phyloP scores from a whole-genome alignment of 2,888 invertebrate species.

The Siphlonurus alternatus region DNA sequence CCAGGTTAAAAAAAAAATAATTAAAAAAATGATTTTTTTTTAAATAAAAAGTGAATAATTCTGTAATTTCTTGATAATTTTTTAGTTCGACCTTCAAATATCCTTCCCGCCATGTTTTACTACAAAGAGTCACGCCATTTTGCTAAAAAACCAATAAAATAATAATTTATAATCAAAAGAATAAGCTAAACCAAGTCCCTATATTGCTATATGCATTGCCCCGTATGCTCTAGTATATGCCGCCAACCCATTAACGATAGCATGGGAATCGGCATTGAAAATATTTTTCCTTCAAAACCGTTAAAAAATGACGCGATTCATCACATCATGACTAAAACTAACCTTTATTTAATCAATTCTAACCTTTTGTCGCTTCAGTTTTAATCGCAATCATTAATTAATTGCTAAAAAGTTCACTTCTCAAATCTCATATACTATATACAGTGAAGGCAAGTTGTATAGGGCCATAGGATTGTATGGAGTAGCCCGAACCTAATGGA shows the following conservation, averaged over 20 bases:
- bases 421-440: not conserved
- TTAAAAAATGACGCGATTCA: not conserved
- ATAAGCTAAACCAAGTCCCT: not conserved
- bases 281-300: not conserved
- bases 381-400: not conserved
- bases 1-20: too few species aligned
- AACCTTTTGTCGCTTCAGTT: not conserved
- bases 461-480: slow-evolving; percentile 5
- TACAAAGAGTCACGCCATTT: slow-evolving; percentile 15
- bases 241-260: not conserved
- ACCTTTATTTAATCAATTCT: slow-evolving; percentile 12
- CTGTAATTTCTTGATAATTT: slow-evolving; percentile 6
- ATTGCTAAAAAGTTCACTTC: not conserved
- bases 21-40: too few species aligned
- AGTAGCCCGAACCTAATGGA: slow-evolving; percentile 24
- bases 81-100: slow-evolving; percentile 17
- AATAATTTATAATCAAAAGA: slow-evolving; percentile 4
- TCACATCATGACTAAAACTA: slow-evolving; percentile 18
- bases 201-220: not conserved
- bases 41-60: not conserved
- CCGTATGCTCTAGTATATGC: not conserved
- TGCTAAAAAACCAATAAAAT: slow-evolving; percentile 14
- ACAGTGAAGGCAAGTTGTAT: not conserved
- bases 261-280: not conserved
- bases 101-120: slow-evolving; percentile 17